Conservation (phyloP, 2,888 invertebrate species). For the Eurois occulta region DNA sequence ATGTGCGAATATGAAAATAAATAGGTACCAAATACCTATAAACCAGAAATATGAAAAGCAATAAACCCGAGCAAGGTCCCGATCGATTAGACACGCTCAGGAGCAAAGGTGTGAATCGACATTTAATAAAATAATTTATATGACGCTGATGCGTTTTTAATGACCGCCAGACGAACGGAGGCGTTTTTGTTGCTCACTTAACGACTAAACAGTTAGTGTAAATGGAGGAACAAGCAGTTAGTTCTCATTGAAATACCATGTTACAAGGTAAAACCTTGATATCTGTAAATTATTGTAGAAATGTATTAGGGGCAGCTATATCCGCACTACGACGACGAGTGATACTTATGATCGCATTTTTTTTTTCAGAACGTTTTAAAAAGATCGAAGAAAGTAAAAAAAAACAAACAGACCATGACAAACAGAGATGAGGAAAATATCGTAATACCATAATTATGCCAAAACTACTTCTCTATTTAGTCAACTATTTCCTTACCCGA, state of each 20-base stretch:
- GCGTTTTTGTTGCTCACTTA: conserved; percentile 60
- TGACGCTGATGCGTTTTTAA: conserved; percentile 87
- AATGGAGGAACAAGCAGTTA: conserved; percentile 54
- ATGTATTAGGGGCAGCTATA: neutral
- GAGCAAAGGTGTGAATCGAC: conserved; percentile 88
- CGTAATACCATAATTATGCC: too few relatives aligned
- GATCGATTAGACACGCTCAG: conserved; percentile 80
- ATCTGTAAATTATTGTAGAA: conserved; percentile 17
- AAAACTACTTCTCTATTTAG: neutral
- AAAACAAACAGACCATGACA: too few relatives aligned
- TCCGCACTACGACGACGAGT: neutral
- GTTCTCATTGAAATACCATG: conserved; percentile 48
- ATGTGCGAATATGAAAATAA: neutral
- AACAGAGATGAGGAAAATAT: neutral
- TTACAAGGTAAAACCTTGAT: conserved; percentile 31
- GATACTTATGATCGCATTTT: too few relatives aligned
- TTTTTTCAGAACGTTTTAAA: neutral
- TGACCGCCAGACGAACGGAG: conserved; percentile 74
- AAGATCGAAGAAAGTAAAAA: neutral
- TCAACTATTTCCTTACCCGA: neutral
- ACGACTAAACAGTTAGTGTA: conserved; percentile 59
- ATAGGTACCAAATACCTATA: conserved; percentile 4
- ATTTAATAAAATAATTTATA: conserved; percentile 89
- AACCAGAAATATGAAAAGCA: conserved; percentile 52
- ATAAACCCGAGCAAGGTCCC: conserved; percentile 73